phyloP scores from a whole-genome alignment of 2,888 invertebrate species.

The Corythucha ciliata region DNA sequence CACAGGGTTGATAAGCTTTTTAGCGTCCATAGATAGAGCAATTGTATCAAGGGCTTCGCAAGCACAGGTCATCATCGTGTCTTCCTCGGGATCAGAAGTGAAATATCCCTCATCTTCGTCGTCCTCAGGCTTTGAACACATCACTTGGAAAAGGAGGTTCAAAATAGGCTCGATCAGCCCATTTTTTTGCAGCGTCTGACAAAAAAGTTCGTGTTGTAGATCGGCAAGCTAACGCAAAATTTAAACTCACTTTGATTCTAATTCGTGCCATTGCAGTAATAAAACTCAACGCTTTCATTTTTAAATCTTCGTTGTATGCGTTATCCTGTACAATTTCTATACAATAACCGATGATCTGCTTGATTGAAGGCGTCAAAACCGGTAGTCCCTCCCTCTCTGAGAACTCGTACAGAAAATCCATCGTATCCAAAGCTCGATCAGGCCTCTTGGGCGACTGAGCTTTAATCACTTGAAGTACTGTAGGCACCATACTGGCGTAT shows the following conservation, averaged over 20 bases:
- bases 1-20: constrained; percentile 61
- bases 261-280: constrained; percentile 56
- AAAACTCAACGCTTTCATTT: constrained; percentile 58
- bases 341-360: constrained; percentile 55
- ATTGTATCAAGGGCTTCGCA: constrained; percentile 64
- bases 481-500: constrained; percentile 53
- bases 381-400: constrained; percentile 51
- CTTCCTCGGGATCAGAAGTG: constrained; percentile 52
- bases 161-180: constrained; percentile 60
- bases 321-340: constrained; percentile 52
- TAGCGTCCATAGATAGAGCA: constrained; percentile 64
- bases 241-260: constrained; percentile 55
- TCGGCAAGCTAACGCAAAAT: background rate
- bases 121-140: constrained; percentile 53
- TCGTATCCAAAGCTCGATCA: constrained; percentile 51
- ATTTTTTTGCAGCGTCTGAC: constrained; percentile 52
- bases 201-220: constrained; percentile 9
- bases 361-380: constrained; percentile 54
- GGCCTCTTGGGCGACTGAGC: constrained; percentile 48
- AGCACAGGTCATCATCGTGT: constrained; percentile 56
- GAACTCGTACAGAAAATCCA: constrained; percentile 57
- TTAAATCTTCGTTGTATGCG: constrained; percentile 50
- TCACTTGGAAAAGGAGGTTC: constrained; percentile 55
- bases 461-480: constrained; percentile 52
- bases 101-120: constrained; percentile 58